Conservation (phyloP, 2,888 invertebrate species). For the Resseliella maxima region DNA sequence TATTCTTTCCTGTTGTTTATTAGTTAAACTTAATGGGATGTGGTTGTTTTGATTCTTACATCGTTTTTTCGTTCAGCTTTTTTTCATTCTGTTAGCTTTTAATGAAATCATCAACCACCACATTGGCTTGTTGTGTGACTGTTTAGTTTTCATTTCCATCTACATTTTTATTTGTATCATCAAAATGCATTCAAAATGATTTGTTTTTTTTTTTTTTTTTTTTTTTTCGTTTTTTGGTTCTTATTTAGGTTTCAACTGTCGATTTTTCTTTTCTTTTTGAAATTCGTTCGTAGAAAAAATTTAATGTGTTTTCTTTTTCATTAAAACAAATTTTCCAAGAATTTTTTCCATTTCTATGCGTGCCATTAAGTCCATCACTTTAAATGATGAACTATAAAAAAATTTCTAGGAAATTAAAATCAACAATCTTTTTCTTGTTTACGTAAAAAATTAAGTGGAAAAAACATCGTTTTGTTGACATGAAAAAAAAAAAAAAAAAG, state of each 20-base stretch:
- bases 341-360: background rate
- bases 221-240: background rate
- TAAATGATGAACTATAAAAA: background rate
- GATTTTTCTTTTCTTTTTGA: background rate
- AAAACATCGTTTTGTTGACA: background rate
- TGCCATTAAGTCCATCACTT: background rate
- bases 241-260: background rate
- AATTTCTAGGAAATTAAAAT: slow-evolving; percentile 20
- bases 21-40: slow-evolving; percentile 3
- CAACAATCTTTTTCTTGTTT: slow-evolving; percentile 26
- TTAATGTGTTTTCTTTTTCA: background rate
- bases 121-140: slow-evolving; percentile 34
- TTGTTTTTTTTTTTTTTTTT: background rate
- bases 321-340: too few relatives aligned
- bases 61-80: background rate
- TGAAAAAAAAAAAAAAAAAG: background rate
- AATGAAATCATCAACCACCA: background rate
- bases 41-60: background rate
- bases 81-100: background rate
- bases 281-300: background rate
- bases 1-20: background rate
- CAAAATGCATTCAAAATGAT: background rate
- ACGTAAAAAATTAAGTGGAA: background rate
- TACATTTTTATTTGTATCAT: background rate
- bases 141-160: background rate